phyloP scores from a whole-genome alignment of 2,113 vertebrate genomes.

The Pseudorectes ferrugineus region DNA sequence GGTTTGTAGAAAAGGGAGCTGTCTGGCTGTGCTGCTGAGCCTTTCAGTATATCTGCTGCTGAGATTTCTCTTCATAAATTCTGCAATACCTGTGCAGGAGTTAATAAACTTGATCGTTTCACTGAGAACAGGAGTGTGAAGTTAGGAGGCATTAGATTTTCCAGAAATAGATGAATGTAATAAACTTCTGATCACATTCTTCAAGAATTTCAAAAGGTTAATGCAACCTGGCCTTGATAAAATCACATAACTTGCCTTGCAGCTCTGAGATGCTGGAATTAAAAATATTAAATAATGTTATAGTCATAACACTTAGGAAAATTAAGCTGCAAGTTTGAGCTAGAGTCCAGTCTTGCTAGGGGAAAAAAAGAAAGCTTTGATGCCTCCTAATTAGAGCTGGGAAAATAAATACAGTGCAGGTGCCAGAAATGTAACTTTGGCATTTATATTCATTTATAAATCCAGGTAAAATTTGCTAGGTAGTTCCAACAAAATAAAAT shows the following conservation, averaged over 20 bases:
- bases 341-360: background rate
- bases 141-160: background rate
- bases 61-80: background rate
- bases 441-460: background rate
- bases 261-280: background rate
- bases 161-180: background rate
- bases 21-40: background rate
- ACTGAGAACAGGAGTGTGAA: background rate
- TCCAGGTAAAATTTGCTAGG: background rate
- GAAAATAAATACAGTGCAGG: background rate
- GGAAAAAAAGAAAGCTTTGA: background rate
- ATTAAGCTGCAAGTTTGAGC: constrained; percentile 8
- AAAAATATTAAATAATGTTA: background rate
- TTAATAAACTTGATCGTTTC: background rate
- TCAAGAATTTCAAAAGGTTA: background rate
- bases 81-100: background rate
- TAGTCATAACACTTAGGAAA: background rate
- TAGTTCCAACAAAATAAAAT: background rate
- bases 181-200: background rate
- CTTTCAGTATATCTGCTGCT: background rate
- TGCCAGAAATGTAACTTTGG: background rate
- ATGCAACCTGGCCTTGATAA: background rate
- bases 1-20: background rate
- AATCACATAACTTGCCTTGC: background rate
- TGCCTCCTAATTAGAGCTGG: background rate